Percentiles rank a stretch among this genome's conserved stretches.
Evolutionary conservation across 2,797 vertebrate genomes (phyloP).

Genomic region (Sebastes iracundus): DNA sequence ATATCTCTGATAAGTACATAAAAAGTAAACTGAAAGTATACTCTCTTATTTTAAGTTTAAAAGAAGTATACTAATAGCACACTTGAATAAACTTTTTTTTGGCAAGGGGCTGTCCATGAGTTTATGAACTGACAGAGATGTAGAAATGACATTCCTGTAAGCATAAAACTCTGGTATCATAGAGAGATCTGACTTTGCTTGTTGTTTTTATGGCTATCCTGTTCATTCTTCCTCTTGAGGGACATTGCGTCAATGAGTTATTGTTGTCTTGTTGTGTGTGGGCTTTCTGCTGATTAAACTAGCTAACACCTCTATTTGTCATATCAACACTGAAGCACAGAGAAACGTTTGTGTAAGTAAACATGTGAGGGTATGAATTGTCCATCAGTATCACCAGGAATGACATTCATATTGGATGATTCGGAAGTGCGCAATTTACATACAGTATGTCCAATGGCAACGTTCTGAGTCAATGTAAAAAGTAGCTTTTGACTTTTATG

Average conservation of each 20-base stretch:
- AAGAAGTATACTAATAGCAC: too few species aligned
- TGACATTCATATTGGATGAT: neutral
- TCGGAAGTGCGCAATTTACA: neutral
- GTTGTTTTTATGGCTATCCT: neutral
- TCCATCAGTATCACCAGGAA: neutral
- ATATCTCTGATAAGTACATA: too few species aligned
- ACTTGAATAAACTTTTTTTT: neutral
- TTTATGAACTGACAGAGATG: neutral
- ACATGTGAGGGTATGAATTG: neutral
- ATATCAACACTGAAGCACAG: conserved; percentile 3
- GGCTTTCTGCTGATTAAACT: conserved; percentile 33
- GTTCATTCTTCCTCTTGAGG: conserved; percentile 2
- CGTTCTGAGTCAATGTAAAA: neutral
- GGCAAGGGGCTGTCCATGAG: neutral
- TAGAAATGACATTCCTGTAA: neutral
- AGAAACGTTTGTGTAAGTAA: neutral
- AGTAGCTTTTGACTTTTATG: neutral
- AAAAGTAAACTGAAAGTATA: too few species aligned
- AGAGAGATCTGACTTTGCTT: neutral
- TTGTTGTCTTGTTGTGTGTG: conserved; percentile 31
- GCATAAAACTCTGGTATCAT: neutral
- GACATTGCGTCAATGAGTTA: conserved; percentile 5
- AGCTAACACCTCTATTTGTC: conserved; percentile 15
- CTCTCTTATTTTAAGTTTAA: too few species aligned
- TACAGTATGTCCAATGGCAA: neutral